A percentile compares a stretch with the other conserved stretches of the same genome.
Evolutionary conservation across 64 coral and sea anemone species (phyloP).

Genomic region (Hydrozoanthus tunicans): DNA sequence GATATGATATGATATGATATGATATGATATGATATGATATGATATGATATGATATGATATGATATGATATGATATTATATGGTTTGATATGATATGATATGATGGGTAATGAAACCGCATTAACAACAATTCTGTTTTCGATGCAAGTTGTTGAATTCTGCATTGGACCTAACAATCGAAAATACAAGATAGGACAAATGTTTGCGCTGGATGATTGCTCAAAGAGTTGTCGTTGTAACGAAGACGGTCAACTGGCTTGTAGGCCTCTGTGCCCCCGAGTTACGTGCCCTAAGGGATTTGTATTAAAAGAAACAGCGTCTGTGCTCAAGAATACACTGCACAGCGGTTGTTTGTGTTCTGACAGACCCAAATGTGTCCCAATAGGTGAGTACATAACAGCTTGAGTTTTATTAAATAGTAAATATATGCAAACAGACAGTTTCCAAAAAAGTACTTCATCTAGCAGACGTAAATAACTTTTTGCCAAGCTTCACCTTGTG

Average conservation of each 20-base stretch:
- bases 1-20: no score
- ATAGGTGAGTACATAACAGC: constrained; percentile 6
- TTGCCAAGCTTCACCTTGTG: no score
- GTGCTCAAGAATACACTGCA: neutral
- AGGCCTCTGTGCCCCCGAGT: constrained; percentile 5
- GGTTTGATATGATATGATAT: no score
- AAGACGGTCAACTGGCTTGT: constrained; percentile 16
- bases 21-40: no score
- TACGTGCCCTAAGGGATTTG: constrained; percentile 23
- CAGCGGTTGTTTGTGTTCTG: constrained; percentile 26
- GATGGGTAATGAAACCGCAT: no score
- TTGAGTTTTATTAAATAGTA: no score
- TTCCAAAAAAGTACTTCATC: neutral
- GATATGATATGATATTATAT: no score
- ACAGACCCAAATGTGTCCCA: constrained; percentile 7
- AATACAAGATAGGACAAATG: constrained; percentile 21
- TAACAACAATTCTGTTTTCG: no score
- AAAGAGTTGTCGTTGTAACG: constrained; percentile 32
- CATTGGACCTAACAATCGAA: constrained; percentile 4
- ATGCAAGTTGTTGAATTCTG: neutral
- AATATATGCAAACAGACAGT: neutral
- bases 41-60: no score
- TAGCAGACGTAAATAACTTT: no score
- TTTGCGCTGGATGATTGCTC: constrained; percentile 25
- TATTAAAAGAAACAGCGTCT: neutral